Base-by-base conservation (phyloP, 2,797 vertebrate species). In the Agapornis canus region DNA sequence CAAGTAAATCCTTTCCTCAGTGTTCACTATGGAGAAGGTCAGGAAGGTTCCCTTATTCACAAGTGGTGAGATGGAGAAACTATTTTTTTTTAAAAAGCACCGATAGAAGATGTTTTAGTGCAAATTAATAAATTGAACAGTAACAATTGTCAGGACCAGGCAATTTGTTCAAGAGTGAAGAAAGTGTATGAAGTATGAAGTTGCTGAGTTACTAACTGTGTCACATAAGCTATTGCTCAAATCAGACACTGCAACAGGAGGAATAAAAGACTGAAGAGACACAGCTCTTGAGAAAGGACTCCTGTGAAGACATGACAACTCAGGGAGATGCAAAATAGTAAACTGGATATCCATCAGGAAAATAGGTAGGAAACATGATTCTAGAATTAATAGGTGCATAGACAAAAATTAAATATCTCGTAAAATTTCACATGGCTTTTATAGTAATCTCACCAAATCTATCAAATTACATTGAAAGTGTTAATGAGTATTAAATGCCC, bases 51-150 rank as follows among this genome's bases (percentile, higher is more conserved):
- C 5, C 11, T 71, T 66, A 68, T 63, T 80, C 88, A 61, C 32
- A 75, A n/a, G 26, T 11, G 5, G 56, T 22, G 19, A 88, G 32
- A 83, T 19, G 17, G 23, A 64, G 32, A 86, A 81, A 49, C 8
- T 18, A 2, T 52, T 56, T 51, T 40, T 51, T 40, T 54, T 12
- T 2, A 8, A 13, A 60, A 77, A 51, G 3, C 9, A 47, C 65
- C 54, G 77, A 10, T 37, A 76, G 54, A 73, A 70, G 27, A 59
- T 3, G 17, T 29, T 92, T 80, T 80, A 70, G 31, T 1, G 4
- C 25, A 91, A 90, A 95, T 80, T 92, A 86, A 80, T 90, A 92
- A 90, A 85, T 21, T 65, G 48, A 75, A 70, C 32, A 43, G 40
- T 51, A 92, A 48, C 27, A 75, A 48, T 49, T 49, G 45, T 45